Conservation (phyloP, 2,888 invertebrate genomes). For the Magallana nippona region DNA sequence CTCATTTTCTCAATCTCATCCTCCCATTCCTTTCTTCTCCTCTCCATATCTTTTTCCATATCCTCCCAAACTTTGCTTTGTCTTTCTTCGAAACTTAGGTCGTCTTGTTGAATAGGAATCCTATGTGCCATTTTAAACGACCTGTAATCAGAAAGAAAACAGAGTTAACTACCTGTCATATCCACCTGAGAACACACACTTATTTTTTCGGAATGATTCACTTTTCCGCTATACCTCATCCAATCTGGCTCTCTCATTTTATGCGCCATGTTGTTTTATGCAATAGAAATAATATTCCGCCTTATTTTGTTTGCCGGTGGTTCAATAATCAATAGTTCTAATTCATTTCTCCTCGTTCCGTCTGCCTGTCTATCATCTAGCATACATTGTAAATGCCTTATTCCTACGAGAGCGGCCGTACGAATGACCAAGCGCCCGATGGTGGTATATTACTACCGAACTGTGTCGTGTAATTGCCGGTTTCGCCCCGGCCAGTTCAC, state of each 20-base stretch:
- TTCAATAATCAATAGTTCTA: constrained; percentile 21
- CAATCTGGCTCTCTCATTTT: constrained; percentile 26
- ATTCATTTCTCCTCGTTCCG: constrained; percentile 27
- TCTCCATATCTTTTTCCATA: constrained; percentile 76
- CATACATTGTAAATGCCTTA: neutral
- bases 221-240: neutral
- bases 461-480: neutral
- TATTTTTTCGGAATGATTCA: too few species aligned
- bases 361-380: too few species aligned
- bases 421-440: neutral
- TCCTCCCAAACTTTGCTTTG: constrained; percentile 76
- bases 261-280: constrained; percentile 12
- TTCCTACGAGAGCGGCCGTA: neutral
- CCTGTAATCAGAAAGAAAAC: neutral
- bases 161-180: too few species aligned
- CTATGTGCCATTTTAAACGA: constrained; percentile 67
- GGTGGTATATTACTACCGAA: neutral
- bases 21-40: constrained; percentile 76
- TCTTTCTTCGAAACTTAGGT: constrained; percentile 76
- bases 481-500: constrained; percentile 17
- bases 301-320: constrained; percentile 9
- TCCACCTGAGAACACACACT: neutral
- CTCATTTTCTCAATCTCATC: constrained; percentile 77
- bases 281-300: neutral
- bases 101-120: constrained; percentile 77